Percentiles rank a stretch among this genome's conserved stretches.
These are phyloP conservation scores for Triops longicaudatus DNA, from an alignment of 1,140 invertebrate species.

Conservation along the genomic window DNA sequence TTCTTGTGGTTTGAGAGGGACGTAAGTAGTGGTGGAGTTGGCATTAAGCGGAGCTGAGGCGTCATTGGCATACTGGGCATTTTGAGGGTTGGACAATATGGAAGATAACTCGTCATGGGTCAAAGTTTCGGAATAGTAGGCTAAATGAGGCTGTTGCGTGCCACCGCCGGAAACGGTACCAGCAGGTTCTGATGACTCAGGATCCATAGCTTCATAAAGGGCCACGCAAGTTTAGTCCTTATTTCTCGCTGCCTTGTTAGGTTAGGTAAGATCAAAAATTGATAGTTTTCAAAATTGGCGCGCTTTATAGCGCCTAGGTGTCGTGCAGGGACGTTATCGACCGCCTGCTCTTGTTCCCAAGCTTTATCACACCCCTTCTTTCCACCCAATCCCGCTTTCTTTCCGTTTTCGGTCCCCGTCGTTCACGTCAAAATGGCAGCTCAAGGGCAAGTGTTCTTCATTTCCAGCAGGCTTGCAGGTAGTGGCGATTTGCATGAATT, in stretches of 20 bases:
- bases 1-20: not conserved
- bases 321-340: not conserved
- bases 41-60: not conserved
- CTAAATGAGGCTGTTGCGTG: not conserved
- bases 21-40: slow-evolving; percentile 5
- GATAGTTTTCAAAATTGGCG: not conserved
- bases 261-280: not conserved
- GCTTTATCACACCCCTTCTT: not conserved
- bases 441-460: slow-evolving; percentile 6
- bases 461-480: not conserved
- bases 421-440: not conserved
- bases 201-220: not conserved
- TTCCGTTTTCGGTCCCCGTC: not conserved
- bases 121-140: not conserved
- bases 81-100: not conserved
- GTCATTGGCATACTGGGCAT: not conserved
- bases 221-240: not conserved
- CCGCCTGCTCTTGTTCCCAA: not conserved
- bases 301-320: not conserved
- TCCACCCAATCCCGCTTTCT: not conserved
- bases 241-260: not conserved
- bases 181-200: not conserved
- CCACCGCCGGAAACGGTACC: not conserved
- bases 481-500: slow-evolving; percentile 5
- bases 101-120: not conserved